phyloP scores from a whole-genome alignment of 2,113 vertebrate species.

The Balaeniceps rex region DNA sequence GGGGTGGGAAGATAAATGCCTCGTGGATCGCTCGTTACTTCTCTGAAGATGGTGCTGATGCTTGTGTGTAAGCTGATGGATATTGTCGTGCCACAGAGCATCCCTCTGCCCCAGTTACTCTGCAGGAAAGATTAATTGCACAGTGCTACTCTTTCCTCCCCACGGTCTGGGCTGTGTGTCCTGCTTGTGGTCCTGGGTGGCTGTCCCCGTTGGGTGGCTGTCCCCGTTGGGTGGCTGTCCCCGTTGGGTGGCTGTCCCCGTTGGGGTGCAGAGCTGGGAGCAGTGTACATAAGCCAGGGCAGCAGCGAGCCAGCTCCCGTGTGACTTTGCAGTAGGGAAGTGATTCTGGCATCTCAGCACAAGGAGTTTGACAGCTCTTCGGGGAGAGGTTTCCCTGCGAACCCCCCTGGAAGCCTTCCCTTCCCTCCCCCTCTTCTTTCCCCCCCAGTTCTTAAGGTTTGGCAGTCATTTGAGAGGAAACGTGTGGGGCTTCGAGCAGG shows the following conservation, averaged over 20 bases:
- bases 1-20: neutral
- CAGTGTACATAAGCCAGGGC: rapidly evolving
- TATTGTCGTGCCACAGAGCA: neutral
- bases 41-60: neutral
- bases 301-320: rapidly evolving
- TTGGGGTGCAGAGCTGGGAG: neutral
- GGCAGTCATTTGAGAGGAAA: neutral
- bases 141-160: neutral
- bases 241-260: neutral
- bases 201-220: neutral
- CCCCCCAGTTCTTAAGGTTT: neutral
- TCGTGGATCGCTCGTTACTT: rapidly evolving
- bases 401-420: neutral
- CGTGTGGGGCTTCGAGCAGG: neutral
- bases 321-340: neutral
- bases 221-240: neutral
- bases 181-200: neutral
- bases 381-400: neutral
- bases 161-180: neutral
- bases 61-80: neutral
- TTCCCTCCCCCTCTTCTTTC: neutral
- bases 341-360: neutral
- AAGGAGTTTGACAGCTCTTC: neutral
- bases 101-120: neutral
- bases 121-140: neutral